phyloP scores from a whole-genome alignment of 2,797 vertebrate genomes.

The Takifugu ocellatus region DNA sequence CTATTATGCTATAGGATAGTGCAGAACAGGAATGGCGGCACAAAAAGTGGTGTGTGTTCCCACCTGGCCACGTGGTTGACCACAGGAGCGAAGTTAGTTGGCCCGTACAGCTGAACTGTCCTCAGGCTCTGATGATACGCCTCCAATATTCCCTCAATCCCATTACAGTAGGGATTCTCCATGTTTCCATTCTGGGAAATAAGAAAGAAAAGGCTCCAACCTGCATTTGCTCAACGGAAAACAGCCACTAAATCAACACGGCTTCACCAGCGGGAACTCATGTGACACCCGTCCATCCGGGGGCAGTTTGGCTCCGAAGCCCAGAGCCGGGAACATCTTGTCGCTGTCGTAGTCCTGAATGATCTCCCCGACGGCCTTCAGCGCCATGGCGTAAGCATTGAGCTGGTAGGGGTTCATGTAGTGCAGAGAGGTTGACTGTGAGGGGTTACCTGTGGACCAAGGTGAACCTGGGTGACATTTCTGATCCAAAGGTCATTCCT shows the following conservation, averaged over 20 bases:
- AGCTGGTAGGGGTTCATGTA: conserved; percentile 98
- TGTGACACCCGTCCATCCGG: conserved; percentile 91
- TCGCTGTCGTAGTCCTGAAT: conserved; percentile 97
- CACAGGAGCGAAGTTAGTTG: conserved; percentile 93
- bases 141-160: conserved; percentile 92
- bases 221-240: conserved; percentile 2
- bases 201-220: background rate
- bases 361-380: conserved; percentile 92
- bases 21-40: background rate
- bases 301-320: conserved; percentile 93
- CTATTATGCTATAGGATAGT: too few species aligned
- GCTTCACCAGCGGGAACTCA: conserved; percentile 89
- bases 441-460: conserved; percentile 81
- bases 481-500: too few species aligned
- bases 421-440: conserved; percentile 92
- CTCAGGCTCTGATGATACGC: conserved; percentile 93
- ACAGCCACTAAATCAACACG: background rate
- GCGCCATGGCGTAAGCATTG: conserved; percentile 93
- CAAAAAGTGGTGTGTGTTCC: conserved; percentile 7
- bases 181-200: conserved; percentile 84
- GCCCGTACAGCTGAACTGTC: conserved; percentile 92
- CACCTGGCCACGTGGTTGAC: conserved; percentile 95
- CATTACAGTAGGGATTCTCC: conserved; percentile 90
- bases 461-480: background rate
- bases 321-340: conserved; percentile 94